A percentile compares a stretch with the other conserved stretches of the same genome.
Evolutionary conservation across 1,140 invertebrate genomes (phyloP).

Genomic region (Hydropsyche tenuis): DNA sequence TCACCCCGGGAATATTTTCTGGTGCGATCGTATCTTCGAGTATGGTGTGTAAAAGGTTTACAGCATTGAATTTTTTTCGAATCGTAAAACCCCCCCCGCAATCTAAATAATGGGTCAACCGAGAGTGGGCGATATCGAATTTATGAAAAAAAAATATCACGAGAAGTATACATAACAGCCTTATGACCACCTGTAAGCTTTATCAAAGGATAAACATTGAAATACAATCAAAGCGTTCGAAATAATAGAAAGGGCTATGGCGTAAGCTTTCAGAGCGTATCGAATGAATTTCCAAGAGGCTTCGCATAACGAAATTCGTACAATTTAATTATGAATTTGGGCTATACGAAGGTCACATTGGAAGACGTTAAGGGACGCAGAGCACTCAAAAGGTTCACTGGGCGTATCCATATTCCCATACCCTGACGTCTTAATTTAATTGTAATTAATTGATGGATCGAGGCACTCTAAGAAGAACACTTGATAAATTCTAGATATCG

Average conservation of each 20-base stretch:
- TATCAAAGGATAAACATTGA: no score
- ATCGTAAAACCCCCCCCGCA: not conserved
- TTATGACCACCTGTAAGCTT: slow-evolving; percentile 7
- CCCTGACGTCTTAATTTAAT: slow-evolving; percentile 29
- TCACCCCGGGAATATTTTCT: slow-evolving; percentile 30
- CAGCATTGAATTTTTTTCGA: not conserved
- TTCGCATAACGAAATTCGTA: no score
- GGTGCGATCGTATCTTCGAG: slow-evolving; percentile 20
- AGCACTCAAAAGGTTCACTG: not conserved
- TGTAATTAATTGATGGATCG: slow-evolving; percentile 27
- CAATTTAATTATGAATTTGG: no score
- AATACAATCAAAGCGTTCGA: no score
- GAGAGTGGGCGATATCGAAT: not conserved
- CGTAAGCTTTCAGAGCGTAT: no score
- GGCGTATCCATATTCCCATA: slow-evolving; percentile 8
- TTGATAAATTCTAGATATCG: no score
- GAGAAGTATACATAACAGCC: not conserved
- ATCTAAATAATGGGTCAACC: slow-evolving; percentile 19
- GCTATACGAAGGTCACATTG: no score
- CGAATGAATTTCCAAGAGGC: no score
- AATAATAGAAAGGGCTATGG: no score
- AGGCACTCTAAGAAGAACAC: no score
- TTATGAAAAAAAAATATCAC: not conserved
- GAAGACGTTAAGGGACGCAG: not conserved
- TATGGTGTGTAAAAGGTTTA: not conserved